Conservation (phyloP, 2,888 invertebrate genomes). For the Ceratothoa steindachneri region DNA sequence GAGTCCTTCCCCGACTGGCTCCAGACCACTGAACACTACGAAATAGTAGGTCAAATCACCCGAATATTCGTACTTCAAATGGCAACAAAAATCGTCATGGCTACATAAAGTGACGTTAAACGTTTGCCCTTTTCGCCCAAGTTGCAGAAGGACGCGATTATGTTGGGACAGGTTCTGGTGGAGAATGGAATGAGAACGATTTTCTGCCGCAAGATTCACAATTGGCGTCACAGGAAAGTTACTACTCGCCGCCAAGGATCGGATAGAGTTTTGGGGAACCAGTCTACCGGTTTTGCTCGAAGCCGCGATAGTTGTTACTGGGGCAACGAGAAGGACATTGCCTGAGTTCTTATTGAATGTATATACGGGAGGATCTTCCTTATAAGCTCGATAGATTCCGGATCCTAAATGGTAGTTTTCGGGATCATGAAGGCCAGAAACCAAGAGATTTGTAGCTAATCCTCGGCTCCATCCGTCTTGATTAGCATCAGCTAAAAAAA, state of each 20-base stretch:
- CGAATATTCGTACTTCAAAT: slow-evolving; percentile 24
- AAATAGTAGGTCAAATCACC: slow-evolving; percentile 50
- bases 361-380: slow-evolving; percentile 53
- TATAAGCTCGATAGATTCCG: slow-evolving; percentile 65
- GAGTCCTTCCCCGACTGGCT: slow-evolving; percentile 47
- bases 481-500: slow-evolving; percentile 23
- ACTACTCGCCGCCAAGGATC: no score
- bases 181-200: neutral
- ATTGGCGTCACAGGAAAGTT: neutral
- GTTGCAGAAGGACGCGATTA: slow-evolving; percentile 17
- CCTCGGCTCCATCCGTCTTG: slow-evolving; percentile 62
- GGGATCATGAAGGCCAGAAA: slow-evolving; percentile 66
- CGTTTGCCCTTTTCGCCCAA: neutral
- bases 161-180: slow-evolving; percentile 50
- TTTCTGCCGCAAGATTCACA: neutral
- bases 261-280: no score
- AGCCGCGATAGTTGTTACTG: slow-evolving; percentile 3
- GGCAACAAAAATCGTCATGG: slow-evolving; percentile 34
- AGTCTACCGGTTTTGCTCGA: no score
- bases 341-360: slow-evolving; percentile 49
- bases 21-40: slow-evolving; percentile 51
- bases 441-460: slow-evolving; percentile 66
- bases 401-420: slow-evolving; percentile 64
- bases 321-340: neutral
- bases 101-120: slow-evolving; percentile 24